phyloP scores from a whole-genome alignment of 2,113 vertebrate species.

The Pelusios castaneus region DNA sequence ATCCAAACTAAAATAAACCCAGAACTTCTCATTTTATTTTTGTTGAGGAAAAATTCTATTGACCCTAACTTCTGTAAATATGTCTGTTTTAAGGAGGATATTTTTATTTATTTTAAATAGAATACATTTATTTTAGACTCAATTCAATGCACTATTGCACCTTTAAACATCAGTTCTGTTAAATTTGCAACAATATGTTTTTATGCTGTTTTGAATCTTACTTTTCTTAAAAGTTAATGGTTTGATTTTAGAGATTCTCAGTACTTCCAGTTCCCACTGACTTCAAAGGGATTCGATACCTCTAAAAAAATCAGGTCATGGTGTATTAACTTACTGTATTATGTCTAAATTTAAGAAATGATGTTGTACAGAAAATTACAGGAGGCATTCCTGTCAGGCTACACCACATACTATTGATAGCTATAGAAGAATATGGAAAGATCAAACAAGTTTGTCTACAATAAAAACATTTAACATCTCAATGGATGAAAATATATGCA shows the following conservation, averaged over 20 bases:
- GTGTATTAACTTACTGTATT: neutral
- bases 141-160: neutral
- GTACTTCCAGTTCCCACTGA: neutral
- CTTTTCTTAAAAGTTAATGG: neutral
- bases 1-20: neutral
- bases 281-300: neutral
- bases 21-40: neutral
- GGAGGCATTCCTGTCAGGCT: neutral
- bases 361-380: neutral
- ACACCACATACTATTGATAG: neutral
- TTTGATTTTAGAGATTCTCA: neutral
- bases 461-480: rapidly evolving
- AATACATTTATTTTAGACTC: neutral
- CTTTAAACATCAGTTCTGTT: neutral
- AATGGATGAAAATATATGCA: neutral
- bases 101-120: neutral
- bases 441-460: neutral
- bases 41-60: neutral
- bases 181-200: neutral
- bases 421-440: neutral
- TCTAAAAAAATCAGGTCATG: neutral
- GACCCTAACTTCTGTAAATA: neutral
- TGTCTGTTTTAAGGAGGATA: neutral
- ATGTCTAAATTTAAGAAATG: neutral
- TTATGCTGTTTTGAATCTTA: neutral